phyloP scores from a whole-genome alignment of 2,888 invertebrate species.

The Tupiocoris notatus region DNA sequence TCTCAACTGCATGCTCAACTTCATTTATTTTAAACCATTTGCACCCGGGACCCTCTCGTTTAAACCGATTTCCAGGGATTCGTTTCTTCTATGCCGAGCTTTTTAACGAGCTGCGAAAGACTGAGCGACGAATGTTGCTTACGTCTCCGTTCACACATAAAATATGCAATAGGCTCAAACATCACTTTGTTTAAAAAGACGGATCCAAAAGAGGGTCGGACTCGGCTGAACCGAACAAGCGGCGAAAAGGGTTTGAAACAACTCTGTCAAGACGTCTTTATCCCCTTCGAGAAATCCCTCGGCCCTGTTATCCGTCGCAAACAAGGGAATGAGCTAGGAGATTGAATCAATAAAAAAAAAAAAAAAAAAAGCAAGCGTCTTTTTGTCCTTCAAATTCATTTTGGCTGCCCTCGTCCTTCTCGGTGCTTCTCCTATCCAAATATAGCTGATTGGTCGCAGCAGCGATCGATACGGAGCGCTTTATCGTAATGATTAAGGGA shows the following conservation, averaged over 20 bases:
- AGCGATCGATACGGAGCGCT: too few relatives aligned
- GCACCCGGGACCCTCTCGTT: background rate
- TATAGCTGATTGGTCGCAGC: too few relatives aligned
- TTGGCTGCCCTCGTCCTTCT: background rate
- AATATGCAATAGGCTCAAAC: conserved; percentile 28
- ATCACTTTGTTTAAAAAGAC: conserved; percentile 31
- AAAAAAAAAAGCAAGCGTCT: too few relatives aligned
- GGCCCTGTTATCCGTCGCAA: background rate
- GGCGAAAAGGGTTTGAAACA: background rate
- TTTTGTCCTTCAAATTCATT: background rate
- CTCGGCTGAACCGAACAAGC: background rate
- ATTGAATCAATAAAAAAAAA: background rate
- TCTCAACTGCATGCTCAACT: background rate
- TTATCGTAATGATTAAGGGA: too few relatives aligned
- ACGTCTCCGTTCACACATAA: conserved; percentile 30
- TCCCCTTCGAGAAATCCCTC: background rate
- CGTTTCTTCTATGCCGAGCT: conserved; percentile 6
- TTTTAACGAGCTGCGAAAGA: conserved; percentile 29
- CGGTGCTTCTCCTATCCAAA: too few relatives aligned
- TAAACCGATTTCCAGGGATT: conserved; percentile 8
- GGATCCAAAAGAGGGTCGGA: background rate
- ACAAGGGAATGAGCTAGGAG: background rate
- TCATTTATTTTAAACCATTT: background rate
- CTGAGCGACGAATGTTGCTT: conserved; percentile 4
- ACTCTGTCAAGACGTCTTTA: conserved; percentile 9